Conservation (phyloP, 2,797 vertebrate genomes). For the Sebastes hubbsi region DNA sequence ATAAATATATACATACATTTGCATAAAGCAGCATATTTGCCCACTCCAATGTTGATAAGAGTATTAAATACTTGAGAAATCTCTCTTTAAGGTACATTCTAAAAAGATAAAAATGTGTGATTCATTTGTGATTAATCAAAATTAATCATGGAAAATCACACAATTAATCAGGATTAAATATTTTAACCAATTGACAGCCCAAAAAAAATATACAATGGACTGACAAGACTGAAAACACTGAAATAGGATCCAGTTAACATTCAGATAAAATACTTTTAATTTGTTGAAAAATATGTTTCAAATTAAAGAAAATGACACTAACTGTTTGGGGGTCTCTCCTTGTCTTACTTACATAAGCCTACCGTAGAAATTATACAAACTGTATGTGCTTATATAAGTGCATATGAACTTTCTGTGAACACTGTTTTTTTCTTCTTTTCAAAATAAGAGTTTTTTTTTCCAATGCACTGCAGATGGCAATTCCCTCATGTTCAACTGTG, state of each 20-base stretch:
- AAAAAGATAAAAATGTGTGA: too few relatives aligned
- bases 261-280: neutral
- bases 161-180: too few relatives aligned
- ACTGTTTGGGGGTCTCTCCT: neutral
- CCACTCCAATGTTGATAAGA: too few relatives aligned
- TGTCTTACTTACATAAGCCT: conserved; percentile 3
- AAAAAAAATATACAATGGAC: neutral
- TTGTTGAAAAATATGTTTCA: neutral
- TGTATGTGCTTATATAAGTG: neutral
- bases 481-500: neutral
- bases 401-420: neutral
- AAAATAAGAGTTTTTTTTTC: neutral
- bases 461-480: neutral
- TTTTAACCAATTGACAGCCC: too few relatives aligned
- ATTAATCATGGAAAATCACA: too few relatives aligned
- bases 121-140: too few relatives aligned
- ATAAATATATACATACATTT: too few relatives aligned
- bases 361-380: neutral
- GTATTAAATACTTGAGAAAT: too few relatives aligned
- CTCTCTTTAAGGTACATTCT: too few relatives aligned
- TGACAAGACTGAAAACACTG: neutral
- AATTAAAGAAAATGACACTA: conserved; percentile 27
- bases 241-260: neutral
- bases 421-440: neutral
- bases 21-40: too few relatives aligned